Conservation (phyloP, 2,888 invertebrate species). For the Luperina nickerlii region DNA sequence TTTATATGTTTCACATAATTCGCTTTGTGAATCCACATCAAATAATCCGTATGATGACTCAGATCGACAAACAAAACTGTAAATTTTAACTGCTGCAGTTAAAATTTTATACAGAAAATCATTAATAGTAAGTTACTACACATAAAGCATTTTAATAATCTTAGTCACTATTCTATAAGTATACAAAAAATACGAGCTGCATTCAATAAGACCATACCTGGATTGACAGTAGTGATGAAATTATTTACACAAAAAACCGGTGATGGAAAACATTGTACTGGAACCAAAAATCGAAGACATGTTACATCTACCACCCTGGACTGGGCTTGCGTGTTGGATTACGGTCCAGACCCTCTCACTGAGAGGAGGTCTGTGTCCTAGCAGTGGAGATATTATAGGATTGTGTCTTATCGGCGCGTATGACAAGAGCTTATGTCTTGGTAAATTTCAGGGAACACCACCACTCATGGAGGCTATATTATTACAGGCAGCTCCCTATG, state of each 20-base stretch:
- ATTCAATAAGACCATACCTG: background rate
- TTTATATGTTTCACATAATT: slow-evolving; percentile 52
- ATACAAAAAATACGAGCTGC: background rate
- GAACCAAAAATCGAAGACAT: background rate
- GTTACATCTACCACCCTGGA: background rate
- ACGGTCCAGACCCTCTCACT: background rate
- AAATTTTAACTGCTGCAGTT: slow-evolving; percentile 31
- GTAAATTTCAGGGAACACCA: background rate
- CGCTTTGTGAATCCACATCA: slow-evolving; percentile 45
- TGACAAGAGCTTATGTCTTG: background rate
- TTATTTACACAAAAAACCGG: background rate
- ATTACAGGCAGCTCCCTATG: background rate
- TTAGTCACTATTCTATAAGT: slow-evolving; percentile 15
- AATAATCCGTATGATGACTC: slow-evolving; percentile 53
- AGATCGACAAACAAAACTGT: slow-evolving; percentile 50
- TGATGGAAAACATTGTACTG: background rate
- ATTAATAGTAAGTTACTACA: slow-evolving; percentile 20
- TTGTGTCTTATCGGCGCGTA: background rate
- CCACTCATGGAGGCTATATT: background rate
- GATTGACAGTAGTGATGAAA: background rate
- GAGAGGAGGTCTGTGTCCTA: background rate
- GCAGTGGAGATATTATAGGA: background rate
- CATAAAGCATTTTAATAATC: background rate
- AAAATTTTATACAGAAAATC: slow-evolving; percentile 30
- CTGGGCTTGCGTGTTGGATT: background rate